Conservation (phyloP, 2,888 invertebrate genomes). For the Acronicta aceris region DNA sequence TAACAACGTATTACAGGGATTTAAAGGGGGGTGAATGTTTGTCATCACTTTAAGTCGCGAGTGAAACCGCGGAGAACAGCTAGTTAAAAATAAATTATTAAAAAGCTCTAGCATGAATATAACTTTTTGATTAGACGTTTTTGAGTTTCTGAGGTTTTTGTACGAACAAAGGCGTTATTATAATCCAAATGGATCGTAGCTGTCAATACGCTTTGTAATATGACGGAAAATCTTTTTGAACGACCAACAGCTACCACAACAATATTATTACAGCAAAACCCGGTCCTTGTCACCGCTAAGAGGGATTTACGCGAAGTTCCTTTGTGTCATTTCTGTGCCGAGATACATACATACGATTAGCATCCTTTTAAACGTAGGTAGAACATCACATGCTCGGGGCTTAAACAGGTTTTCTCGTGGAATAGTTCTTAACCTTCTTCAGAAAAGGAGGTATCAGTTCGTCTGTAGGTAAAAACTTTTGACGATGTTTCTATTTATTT, state of each 20-base stretch:
- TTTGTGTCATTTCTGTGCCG: slow-evolving; percentile 47
- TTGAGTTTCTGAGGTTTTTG: too few species aligned
- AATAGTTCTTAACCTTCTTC: slow-evolving; percentile 12
- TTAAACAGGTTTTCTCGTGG: slow-evolving; percentile 30
- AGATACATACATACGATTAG: slow-evolving; percentile 37
- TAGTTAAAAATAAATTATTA: too few species aligned
- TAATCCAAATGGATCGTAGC: too few species aligned
- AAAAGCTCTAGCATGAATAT: too few species aligned
- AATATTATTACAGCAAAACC: slow-evolving; percentile 43
- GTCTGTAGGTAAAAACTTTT: too few species aligned
- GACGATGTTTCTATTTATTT: too few species aligned
- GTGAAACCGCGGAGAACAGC: too few species aligned
- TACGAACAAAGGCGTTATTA: too few species aligned
- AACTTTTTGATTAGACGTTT: too few species aligned
- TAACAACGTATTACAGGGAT: too few species aligned
- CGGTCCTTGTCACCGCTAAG: slow-evolving; percentile 43
- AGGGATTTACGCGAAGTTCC: slow-evolving; percentile 50
- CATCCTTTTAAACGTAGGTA: slow-evolving; percentile 40
- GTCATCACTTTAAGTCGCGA: too few species aligned
- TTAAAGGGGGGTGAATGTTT: too few species aligned
- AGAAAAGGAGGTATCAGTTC: slow-evolving; percentile 4
- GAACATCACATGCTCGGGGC: slow-evolving; percentile 18
- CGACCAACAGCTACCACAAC: slow-evolving; percentile 35
- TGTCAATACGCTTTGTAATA: slow-evolving; percentile 23
- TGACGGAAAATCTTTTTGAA: slow-evolving; percentile 44